These are phyloP conservation scores for Todus mexicanus DNA, from an alignment of 2,797 vertebrate genomes.

Conservation along the genomic window DNA sequence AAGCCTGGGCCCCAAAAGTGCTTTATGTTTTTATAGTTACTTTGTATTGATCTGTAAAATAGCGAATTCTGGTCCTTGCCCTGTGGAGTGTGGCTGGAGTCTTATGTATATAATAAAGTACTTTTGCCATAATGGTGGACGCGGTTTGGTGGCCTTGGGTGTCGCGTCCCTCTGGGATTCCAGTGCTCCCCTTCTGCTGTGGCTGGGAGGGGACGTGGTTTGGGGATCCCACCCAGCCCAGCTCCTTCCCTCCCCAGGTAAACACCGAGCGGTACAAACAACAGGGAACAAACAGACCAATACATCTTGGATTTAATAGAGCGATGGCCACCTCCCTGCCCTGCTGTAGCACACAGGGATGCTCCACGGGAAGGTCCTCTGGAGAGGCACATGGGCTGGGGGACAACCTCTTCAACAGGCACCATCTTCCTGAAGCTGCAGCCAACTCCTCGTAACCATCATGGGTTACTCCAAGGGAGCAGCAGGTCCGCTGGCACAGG, in stretches of 20 bases:
- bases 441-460: fast-evolving
- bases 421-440: background rate
- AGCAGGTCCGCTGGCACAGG: fast-evolving
- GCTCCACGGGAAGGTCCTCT: background rate
- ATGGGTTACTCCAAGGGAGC: background rate
- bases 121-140: slow-evolving; percentile 46
- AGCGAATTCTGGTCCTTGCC: slow-evolving; percentile 59
- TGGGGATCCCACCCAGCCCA: background rate
- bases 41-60: slow-evolving; percentile 67
- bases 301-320: background rate
- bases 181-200: background rate
- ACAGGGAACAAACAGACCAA: background rate
- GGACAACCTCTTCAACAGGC: background rate
- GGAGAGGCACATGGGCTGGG: background rate
- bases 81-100: slow-evolving; percentile 66
- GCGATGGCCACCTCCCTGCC: background rate
- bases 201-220: background rate
- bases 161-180: fast-evolving
- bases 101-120: slow-evolving; percentile 68
- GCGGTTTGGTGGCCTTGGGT: background rate
- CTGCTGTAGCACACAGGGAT: background rate
- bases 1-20: slow-evolving; percentile 59
- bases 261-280: background rate
- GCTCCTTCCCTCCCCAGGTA: no score
- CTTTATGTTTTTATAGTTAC: slow-evolving; percentile 72